Percentiles rank a stretch among this genome's conserved stretches.
phyloP scores from a whole-genome alignment of 2,888 invertebrate species.

The Notocelia uddmanniana region DNA sequence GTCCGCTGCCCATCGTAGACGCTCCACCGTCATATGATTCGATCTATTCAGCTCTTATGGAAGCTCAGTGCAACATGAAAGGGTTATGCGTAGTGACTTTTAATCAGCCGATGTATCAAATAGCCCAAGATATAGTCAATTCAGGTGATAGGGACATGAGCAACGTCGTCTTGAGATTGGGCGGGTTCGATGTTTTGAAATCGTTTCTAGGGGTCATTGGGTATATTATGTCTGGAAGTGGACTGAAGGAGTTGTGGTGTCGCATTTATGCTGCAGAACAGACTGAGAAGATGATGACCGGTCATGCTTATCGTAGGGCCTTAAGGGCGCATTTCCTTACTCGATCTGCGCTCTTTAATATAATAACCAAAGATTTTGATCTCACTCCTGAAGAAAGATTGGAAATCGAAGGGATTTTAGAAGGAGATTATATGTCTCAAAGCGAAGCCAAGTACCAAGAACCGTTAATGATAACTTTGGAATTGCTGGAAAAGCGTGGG shows the following conservation, averaged over 20 bases:
- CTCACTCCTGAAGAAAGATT: conserved; percentile 6
- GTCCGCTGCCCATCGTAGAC: conserved; percentile 7
- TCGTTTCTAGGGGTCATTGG: conserved; percentile 14
- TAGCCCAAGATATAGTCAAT: conserved; percentile 13
- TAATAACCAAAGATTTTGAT: conserved; percentile 13
- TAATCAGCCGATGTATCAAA: conserved; percentile 23
- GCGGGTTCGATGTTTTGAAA: conserved; percentile 6
- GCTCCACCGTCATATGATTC: neutral
- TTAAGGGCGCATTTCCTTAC: conserved; percentile 14
- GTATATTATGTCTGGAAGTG: conserved; percentile 16
- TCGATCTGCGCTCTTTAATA: conserved; percentile 18
- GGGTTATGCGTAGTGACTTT: conserved; percentile 13
- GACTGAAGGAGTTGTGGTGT: conserved; percentile 15
- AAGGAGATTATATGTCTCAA: neutral
- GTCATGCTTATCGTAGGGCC: neutral
- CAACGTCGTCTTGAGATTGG: conserved; percentile 8
- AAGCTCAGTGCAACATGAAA: neutral
- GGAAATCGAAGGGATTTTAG: conserved; percentile 12
- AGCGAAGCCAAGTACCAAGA: neutral
- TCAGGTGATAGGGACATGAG: neutral
- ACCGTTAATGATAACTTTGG: conserved; percentile 1
- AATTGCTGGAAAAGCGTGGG: conserved; percentile 4
- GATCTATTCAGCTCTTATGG: neutral
- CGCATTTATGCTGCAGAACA: neutral
- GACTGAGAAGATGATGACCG: conserved; percentile 13